Evolutionary conservation across 2,888 invertebrate species (phyloP).

Genomic region (Drosophila dives): DNA sequence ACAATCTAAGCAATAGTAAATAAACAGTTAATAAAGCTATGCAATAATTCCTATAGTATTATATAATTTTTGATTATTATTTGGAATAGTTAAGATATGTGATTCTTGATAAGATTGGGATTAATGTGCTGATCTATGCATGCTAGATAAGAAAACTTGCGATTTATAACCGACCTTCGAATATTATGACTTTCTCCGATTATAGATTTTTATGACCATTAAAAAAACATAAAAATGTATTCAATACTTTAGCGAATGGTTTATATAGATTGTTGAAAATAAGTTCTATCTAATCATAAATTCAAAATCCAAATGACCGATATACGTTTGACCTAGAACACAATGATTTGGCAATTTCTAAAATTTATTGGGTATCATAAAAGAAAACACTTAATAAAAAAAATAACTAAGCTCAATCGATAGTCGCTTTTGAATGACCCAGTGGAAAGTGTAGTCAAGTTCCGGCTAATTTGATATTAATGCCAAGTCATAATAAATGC

Average conservation of each 20-base stretch:
- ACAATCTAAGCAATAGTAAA: constrained; percentile 4
- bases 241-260: neutral
- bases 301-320: constrained; percentile 14
- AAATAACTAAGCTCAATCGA: neutral
- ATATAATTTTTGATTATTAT: neutral
- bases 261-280: constrained; percentile 4
- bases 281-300: constrained; percentile 25
- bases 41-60: neutral
- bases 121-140: constrained; percentile 7
- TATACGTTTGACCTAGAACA: constrained; percentile 30
- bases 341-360: neutral
- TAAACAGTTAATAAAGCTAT: constrained; percentile 7
- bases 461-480: constrained; percentile 20
- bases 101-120: constrained; percentile 11
- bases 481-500: constrained; percentile 28
- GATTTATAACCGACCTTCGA: neutral
- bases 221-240: neutral
- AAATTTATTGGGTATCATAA: neutral
- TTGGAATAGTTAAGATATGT: constrained; percentile 1
- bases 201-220: neutral
- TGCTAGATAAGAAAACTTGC: constrained; percentile 3
- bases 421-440: constrained; percentile 12
- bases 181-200: constrained; percentile 4
- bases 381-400: neutral
- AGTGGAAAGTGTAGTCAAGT: constrained; percentile 30